Percentiles rank a stretch among this genome's conserved stretches.
Conservation (phyloP, 2,113 vertebrate species). For the Chrysochloris asiatica region DNA sequence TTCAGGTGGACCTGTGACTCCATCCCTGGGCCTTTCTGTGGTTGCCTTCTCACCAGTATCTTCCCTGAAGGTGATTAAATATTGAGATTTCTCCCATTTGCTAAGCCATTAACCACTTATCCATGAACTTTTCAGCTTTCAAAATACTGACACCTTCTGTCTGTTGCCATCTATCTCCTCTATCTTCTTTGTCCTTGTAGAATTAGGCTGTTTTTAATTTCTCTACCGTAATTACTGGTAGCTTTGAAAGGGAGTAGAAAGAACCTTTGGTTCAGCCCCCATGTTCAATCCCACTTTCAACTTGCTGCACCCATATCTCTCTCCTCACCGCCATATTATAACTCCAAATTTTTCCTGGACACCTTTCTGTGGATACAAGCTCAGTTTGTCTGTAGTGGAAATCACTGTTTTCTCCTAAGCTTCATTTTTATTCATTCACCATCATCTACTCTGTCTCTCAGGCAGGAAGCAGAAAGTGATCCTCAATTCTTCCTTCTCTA, state of each 20-base stretch:
- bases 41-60: neutral
- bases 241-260: neutral
- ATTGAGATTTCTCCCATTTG: too few relatives aligned
- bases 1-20: neutral
- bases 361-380: too few relatives aligned
- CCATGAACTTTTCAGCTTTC: neutral
- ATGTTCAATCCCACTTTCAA: neutral
- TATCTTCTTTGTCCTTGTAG: neutral
- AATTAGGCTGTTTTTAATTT: neutral
- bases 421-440: neutral
- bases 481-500: neutral
- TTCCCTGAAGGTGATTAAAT: neutral
- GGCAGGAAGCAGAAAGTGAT: neutral
- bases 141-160: neutral
- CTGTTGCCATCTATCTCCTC: neutral
- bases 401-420: neutral
- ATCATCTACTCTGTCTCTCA: neutral
- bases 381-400: too few relatives aligned
- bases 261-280: neutral
- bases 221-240: neutral
- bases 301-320: neutral
- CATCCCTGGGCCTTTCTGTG: neutral
- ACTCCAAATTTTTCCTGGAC: neutral
- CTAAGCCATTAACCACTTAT: neutral
- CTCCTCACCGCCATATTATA: neutral